Conservation (phyloP, 2,888 invertebrate species). For the Hypomecis atomaria region DNA sequence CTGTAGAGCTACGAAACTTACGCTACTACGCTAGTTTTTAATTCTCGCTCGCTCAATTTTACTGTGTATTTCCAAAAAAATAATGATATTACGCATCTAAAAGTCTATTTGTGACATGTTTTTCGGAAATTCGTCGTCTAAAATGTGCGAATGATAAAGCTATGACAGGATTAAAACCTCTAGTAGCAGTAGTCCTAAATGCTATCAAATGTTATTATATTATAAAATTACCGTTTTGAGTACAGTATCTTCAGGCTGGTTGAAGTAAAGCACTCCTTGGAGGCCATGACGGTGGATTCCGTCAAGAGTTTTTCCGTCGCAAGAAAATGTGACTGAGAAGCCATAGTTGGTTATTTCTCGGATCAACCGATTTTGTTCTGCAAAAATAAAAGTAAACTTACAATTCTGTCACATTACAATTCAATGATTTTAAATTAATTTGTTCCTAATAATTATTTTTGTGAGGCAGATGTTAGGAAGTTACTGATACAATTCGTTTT, state of each 20-base stretch:
- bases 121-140: too few species aligned
- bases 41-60: too few species aligned
- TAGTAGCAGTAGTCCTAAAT: too few species aligned
- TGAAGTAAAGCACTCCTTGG: slow-evolving; percentile 64
- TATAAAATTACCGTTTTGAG: slow-evolving; percentile 43
- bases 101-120: neutral
- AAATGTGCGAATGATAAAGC: neutral
- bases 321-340: slow-evolving; percentile 54
- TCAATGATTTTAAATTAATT: neutral
- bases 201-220: too few species aligned
- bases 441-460: neutral
- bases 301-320: slow-evolving; percentile 50
- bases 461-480: too few species aligned
- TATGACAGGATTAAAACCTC: too few species aligned
- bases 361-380: slow-evolving; percentile 60
- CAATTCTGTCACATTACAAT: neutral
- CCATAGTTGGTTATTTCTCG: slow-evolving; percentile 56
- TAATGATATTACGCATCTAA: too few species aligned
- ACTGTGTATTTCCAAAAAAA: too few species aligned
- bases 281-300: slow-evolving; percentile 43
- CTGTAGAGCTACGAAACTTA: too few species aligned
- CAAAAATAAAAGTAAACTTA: slow-evolving; percentile 17
- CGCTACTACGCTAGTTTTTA: too few species aligned
- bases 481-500: too few species aligned
- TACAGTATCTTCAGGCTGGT: slow-evolving; percentile 39